These are phyloP conservation scores for Mungos mungo DNA, from an alignment of 2,113 vertebrate species.

Conservation along the genomic window DNA sequence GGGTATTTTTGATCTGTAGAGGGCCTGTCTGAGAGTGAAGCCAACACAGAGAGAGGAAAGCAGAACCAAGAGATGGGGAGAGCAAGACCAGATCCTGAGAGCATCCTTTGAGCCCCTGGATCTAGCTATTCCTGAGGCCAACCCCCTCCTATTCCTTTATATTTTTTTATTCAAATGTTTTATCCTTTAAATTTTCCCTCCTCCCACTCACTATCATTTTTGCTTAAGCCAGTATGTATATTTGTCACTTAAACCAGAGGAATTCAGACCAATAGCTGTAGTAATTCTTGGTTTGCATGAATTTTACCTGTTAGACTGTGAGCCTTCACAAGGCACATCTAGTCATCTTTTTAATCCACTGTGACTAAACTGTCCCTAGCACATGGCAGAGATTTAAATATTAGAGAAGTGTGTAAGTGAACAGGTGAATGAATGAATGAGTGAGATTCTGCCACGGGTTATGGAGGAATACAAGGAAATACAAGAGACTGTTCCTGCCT, in stretches of 20 bases:
- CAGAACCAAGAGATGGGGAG: not conserved
- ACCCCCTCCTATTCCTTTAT: not conserved
- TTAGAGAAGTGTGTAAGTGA: not conserved
- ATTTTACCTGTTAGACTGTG: not conserved
- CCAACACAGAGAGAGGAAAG: not conserved
- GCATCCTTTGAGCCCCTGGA: not conserved
- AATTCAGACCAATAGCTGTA: not conserved
- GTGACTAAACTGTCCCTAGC: not conserved
- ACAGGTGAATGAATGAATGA: not conserved
- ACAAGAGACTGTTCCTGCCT: not conserved
- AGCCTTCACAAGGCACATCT: not conserved
- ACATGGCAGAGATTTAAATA: not conserved
- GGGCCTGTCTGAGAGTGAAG: not conserved
- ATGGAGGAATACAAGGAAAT: not conserved
- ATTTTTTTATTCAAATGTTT: not conserved
- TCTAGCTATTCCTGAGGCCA: not conserved
- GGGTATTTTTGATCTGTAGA: not conserved
- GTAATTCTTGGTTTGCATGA: not conserved
- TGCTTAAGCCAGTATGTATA: not conserved
- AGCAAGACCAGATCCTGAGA: not conserved
- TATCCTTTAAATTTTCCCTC: not conserved
- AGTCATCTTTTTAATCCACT: conserved; percentile 8
- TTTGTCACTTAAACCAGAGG: not conserved
- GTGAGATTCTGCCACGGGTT: not conserved
- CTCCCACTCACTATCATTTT: not conserved